phyloP scores from a whole-genome alignment of 1,140 invertebrate genomes.

The Vanessa atalanta region DNA sequence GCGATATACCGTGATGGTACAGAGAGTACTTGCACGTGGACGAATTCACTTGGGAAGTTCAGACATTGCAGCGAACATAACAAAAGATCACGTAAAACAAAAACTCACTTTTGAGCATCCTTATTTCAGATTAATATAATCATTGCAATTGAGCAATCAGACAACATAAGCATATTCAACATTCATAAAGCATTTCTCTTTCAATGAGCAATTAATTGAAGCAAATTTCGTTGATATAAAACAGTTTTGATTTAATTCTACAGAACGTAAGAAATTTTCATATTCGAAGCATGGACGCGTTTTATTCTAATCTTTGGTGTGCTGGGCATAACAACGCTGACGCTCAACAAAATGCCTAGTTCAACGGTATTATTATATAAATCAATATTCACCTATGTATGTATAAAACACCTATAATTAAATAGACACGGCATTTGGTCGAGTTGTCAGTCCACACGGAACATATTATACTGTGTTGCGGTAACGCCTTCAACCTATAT shows the following conservation, averaged over 20 bases:
- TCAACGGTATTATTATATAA: conserved; percentile 36
- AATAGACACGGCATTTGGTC: conserved; percentile 50
- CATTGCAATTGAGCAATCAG: conserved; percentile 72
- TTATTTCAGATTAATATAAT: conserved; percentile 61
- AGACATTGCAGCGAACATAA: conserved; percentile 44
- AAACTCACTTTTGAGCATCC: conserved; percentile 75
- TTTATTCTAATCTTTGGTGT: conserved; percentile 80
- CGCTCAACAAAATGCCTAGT: conserved; percentile 51
- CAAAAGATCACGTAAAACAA: conserved; percentile 60
- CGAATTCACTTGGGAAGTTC: conserved; percentile 47
- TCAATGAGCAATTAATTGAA: conserved; percentile 55
- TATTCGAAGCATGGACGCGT: conserved; percentile 55
- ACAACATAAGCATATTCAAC: conserved; percentile 52
- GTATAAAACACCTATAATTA: conserved; percentile 33
- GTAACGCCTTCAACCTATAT: conserved; percentile 73
- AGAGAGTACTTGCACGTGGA: conserved; percentile 47
- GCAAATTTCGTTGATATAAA: conserved; percentile 37
- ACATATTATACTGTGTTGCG: conserved; percentile 64
- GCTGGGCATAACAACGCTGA: conserved; percentile 67
- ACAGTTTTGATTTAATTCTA: conserved; percentile 30
- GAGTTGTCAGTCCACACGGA: conserved; percentile 54
- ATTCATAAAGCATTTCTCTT: conserved; percentile 51
- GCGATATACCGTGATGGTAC: conserved; percentile 28
- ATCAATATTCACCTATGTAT: conserved; percentile 34
- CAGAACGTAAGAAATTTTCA: conserved; percentile 41